Base-by-base conservation (phyloP, 1,140 invertebrate species). In the Philotrypesis tridentata region DNA sequence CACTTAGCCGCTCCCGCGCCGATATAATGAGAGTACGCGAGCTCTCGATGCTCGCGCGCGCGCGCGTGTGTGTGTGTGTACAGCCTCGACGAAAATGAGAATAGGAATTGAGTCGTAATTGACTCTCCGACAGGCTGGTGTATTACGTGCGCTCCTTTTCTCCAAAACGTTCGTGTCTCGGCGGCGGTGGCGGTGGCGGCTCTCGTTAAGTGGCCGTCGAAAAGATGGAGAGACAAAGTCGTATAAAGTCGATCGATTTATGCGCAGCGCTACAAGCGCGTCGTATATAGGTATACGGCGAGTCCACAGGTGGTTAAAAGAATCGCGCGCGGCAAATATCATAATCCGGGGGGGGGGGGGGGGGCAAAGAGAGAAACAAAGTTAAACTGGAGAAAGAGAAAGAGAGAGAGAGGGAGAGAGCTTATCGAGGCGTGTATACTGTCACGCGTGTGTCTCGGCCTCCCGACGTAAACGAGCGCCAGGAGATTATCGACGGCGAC, bases 391-490 rank as follows among this genome's bases (percentile, higher is more conserved):
- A 2, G 33, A 37, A 37, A 37, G 33, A 37, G 33, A 37, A n/a
- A 37, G 33, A 37, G 33, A 37, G 9, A 9, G 33, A 37, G 3
- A 37, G 9, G 33, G 33, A 37, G 3, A 37, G 8, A 29, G 27
- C 67, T 70, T 70, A 33, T 70, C 27, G 67, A 31, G 67, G 31
- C 27, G 27, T 31, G 67, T 70, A 70, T n/a, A n/a, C n/a, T n/a
- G 29, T 14, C 67, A 37, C 67, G 67, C 67, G 31, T 70, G 67
- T 70, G 14, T 31, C 29, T 4, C 48, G 48, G 48, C 48, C 23
- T 65, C n/a, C n/a, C n/a, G n/a, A n/a, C n/a, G 61, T 65, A 65
- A 65, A 65, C 61, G 61, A 65, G 61, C 61, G 61, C 23, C 61
- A 8, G 7, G 61, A 65, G 61, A 65, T 65, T 65, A 65, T 65